These are phyloP conservation scores for Catagonus wagneri DNA, from an alignment of 2,113 vertebrate genomes.

Conservation along the genomic window DNA sequence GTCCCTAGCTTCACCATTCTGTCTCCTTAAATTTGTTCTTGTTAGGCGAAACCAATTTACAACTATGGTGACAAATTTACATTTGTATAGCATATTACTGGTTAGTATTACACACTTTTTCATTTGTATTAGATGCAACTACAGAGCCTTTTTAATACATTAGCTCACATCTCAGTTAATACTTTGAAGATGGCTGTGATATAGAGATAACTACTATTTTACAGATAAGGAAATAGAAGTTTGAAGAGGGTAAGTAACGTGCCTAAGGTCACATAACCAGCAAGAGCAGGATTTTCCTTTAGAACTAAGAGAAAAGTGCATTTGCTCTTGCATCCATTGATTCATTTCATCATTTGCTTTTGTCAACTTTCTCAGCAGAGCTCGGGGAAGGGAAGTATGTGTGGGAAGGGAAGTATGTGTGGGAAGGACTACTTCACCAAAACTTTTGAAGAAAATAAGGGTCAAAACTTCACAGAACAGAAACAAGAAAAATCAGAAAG, in stretches of 20 bases:
- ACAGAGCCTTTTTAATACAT: not conserved
- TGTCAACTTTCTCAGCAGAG: not conserved
- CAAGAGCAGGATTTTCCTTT: not conserved
- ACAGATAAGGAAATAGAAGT: not conserved
- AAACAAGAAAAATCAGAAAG: constrained; percentile 49
- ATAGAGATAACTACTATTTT: constrained; percentile 3
- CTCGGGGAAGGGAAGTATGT: not conserved
- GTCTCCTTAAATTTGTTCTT: constrained; percentile 34
- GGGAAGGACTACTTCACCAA: not conserved
- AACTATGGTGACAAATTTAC: not conserved
- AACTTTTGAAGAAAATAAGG: not conserved
- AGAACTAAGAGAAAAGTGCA: constrained; percentile 8
- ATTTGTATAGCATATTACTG: constrained; percentile 1
- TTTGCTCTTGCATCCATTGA: not conserved
- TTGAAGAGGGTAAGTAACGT: not conserved
- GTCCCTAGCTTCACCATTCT: not conserved
- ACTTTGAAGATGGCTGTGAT: not conserved
- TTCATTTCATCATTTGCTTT: constrained; percentile 36
- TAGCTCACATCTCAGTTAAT: not conserved
- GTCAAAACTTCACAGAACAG: constrained; percentile 22
- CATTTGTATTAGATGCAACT: constrained; percentile 26
- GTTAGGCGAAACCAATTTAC: not conserved
- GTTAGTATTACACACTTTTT: not conserved
- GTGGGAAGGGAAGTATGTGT: not conserved
- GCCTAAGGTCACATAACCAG: not conserved